Evolutionary conservation across 2,888 invertebrate genomes (phyloP), one percentile per base, ranked within the genome.

Genomic region (Chrysomela aeneicollis): DNA sequence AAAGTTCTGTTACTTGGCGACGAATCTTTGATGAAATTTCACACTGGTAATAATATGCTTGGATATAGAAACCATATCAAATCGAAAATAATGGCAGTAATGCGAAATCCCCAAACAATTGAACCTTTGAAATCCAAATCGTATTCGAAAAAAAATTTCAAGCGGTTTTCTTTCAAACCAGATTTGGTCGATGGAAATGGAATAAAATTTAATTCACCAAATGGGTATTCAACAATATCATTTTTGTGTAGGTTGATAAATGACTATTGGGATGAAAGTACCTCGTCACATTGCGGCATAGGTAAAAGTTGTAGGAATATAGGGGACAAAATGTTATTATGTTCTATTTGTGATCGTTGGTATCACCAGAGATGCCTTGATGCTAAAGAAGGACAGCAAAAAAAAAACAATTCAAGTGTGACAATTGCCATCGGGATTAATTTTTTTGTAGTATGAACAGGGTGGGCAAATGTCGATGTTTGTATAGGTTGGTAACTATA

Each of bases 241-340:
- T 26, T 26, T 26, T 47, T 15, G 18, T 47, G 3, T 15, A 15
- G 6, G 17, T 2, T 47, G 3, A 15, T 47, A 2, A 47, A 47
- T 47, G 47, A 47, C 12, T 47, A 47, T 17, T 47, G 47, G 47
- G 47, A 47, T 47, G 47, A 47, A 17, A 47, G 47, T 47, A 47
- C 17, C 2, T 47, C 6, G 12, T 47, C 47, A 17, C 47, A 47
- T 47, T 47, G 47, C 17, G 2, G 47, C 47, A 10, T 47, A 47
- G 47, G 47, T 47, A n/a, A 47, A 47, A 10, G 47, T 3, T 47
- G 47, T 47, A 17, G 47, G 26, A 26, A 47, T 47, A 47, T 47
- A 10, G 47, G 47, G 47, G 18, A 47, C 47, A 17, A 47, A 47
- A 47, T 47, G 47, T 15, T 15, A 47, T 47, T 47, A 47, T 47